Evolutionary conservation across 2,888 invertebrate species (phyloP).

Genomic region (Hololepta plana): DNA sequence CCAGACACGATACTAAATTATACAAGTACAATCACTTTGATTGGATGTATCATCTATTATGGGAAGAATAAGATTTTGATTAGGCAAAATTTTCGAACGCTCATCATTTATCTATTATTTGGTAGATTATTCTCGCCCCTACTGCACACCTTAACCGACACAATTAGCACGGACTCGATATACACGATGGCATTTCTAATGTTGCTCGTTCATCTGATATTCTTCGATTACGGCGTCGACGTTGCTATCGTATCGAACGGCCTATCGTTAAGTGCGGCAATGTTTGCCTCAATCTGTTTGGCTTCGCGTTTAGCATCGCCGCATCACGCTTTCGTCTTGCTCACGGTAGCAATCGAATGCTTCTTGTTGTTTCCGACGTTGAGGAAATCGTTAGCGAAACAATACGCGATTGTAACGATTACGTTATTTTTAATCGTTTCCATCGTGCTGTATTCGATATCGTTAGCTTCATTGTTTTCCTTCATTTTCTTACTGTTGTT

Average conservation of each 20-base stretch:
- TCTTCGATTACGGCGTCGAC: constrained; percentile 80
- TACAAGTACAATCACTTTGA: constrained; percentile 33
- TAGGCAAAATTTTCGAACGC: constrained; percentile 53
- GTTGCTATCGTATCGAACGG: constrained; percentile 82
- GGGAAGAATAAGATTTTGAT: no score
- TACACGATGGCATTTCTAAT: constrained; percentile 82
- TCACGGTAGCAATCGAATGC: constrained; percentile 74
- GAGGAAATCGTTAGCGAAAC: constrained; percentile 39
- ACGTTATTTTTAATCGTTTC: neutral
- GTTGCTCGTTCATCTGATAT: constrained; percentile 74
- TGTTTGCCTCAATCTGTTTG: constrained; percentile 89
- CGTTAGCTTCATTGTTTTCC: constrained; percentile 34
- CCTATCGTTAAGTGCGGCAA: constrained; percentile 82
- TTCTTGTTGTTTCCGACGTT: constrained; percentile 82
- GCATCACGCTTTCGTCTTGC: constrained; percentile 71
- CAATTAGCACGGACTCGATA: constrained; percentile 94
- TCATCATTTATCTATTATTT: constrained; percentile 65
- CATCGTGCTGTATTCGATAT: constrained; percentile 34
- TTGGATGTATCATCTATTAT: constrained; percentile 43
- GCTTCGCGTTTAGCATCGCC: constrained; percentile 78
- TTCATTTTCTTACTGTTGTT: constrained; percentile 42
- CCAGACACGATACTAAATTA: constrained; percentile 44
- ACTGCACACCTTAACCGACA: constrained; percentile 84
- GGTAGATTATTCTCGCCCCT: constrained; percentile 84
- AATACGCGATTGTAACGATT: constrained; percentile 27